phyloP scores from a whole-genome alignment of 2,888 invertebrate genomes.

The Drosophila infuscata region DNA sequence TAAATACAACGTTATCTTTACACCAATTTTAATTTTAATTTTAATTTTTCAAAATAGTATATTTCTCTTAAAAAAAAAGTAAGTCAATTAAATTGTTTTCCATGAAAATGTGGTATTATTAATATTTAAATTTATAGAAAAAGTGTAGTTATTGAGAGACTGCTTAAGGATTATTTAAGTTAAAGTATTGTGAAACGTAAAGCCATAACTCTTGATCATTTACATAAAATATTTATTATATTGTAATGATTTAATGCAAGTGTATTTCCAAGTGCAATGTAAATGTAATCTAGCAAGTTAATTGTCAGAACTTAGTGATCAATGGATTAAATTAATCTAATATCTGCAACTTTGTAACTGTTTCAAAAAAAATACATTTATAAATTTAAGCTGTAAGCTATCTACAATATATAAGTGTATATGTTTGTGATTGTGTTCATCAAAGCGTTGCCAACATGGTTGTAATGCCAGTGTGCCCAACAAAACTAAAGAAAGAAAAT shows the following conservation, averaged over 20 bases:
- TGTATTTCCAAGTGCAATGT: no score
- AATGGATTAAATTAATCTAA: neutral
- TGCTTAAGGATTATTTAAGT: neutral
- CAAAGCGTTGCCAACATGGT: conserved; percentile 3
- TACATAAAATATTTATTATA: no score
- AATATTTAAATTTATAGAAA: neutral
- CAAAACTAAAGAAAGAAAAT: neutral
- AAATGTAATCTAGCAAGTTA: no score
- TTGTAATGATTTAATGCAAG: no score
- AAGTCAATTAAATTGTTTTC: neutral
- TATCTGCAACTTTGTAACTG: neutral
- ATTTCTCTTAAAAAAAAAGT: no score
- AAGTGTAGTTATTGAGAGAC: neutral
- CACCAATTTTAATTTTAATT: neutral
- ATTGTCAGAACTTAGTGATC: neutral
- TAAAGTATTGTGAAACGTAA: neutral
- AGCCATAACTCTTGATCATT: no score
- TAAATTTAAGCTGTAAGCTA: neutral
- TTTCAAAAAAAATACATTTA: neutral
- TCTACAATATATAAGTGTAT: neutral
- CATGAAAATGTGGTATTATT: neutral
- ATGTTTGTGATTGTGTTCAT: neutral
- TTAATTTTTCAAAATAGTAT: neutral
- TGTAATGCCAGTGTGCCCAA: conserved; percentile 8
- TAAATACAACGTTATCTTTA: neutral